A percentile compares a stretch with the other conserved stretches of the same genome.
Evolutionary conservation across 2,797 vertebrate genomes (phyloP).

Genomic region (Decapterus maruadsi): DNA sequence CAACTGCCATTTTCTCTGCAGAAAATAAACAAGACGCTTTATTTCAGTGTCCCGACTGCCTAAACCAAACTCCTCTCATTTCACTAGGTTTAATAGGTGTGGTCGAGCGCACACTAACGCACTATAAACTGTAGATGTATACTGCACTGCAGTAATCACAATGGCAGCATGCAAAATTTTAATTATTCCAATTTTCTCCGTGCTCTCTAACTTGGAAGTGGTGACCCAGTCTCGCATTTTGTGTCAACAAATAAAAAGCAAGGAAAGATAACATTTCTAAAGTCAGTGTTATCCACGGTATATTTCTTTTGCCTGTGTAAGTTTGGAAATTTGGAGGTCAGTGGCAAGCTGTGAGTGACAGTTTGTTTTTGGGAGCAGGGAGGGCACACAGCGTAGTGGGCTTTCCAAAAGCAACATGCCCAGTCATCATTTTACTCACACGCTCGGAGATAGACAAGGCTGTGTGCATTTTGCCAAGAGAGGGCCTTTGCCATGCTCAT

Average conservation of each 20-base stretch:
- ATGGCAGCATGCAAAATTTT: slow-evolving; percentile 32
- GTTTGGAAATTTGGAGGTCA: slow-evolving; percentile 41
- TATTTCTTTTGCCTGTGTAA: slow-evolving; percentile 45
- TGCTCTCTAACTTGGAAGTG: slow-evolving; percentile 45
- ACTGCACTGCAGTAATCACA: slow-evolving; percentile 46
- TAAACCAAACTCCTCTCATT: slow-evolving; percentile 15
- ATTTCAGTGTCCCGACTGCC: not conserved
- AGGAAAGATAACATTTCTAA: slow-evolving; percentile 38
- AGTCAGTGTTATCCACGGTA: slow-evolving; percentile 44
- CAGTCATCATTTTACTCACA: slow-evolving; percentile 64
- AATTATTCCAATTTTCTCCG: slow-evolving; percentile 50
- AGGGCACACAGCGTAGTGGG: slow-evolving; percentile 15
- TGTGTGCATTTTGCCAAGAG: slow-evolving; percentile 40
- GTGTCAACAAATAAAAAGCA: slow-evolving; percentile 42
- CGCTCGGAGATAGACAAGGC: slow-evolving; percentile 46
- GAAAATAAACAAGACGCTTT: not conserved
- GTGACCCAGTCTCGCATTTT: slow-evolving; percentile 16
- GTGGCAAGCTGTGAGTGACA: slow-evolving; percentile 48
- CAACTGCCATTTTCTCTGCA: not conserved
- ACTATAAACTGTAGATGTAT: slow-evolving; percentile 44
- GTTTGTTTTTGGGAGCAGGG: slow-evolving; percentile 49
- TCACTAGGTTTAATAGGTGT: slow-evolving; percentile 19
- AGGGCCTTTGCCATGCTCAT: slow-evolving; percentile 42
- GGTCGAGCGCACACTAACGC: not conserved
- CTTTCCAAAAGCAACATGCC: slow-evolving; percentile 63